Percentiles rank a stretch among this genome's conserved stretches.
These are phyloP conservation scores for Sanderia malayensis DNA, from an alignment of 30 jellyfish, hydroid and myxozoan genomes.

Conservation along the genomic window DNA sequence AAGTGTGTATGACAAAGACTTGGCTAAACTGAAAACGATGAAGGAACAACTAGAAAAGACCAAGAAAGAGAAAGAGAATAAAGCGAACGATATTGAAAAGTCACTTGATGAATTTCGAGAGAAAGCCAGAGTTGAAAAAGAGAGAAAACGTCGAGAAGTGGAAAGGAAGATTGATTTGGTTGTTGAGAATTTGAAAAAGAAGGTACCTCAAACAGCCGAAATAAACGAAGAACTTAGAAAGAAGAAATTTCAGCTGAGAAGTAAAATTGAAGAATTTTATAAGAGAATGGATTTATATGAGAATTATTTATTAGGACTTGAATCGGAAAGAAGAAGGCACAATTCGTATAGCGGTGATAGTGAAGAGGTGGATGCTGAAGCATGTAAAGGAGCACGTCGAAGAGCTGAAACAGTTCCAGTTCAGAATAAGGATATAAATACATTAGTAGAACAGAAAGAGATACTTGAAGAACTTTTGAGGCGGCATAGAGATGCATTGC, in stretches of 20 bases:
- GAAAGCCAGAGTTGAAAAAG: slow-evolving; percentile 47
- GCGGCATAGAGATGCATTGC: slow-evolving; percentile 48
- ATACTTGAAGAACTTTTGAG: slow-evolving; percentile 51
- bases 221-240: slow-evolving; percentile 57
- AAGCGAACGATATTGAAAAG: slow-evolving; percentile 9
- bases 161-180: slow-evolving; percentile 48
- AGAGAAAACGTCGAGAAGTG: slow-evolving; percentile 46
- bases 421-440: not conserved
- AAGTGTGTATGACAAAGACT: slow-evolving; percentile 35
- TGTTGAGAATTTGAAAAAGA: slow-evolving; percentile 37
- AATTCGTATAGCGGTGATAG: not conserved
- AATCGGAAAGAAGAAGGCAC: slow-evolving; percentile 47
- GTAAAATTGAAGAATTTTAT: slow-evolving; percentile 86
- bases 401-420: not conserved
- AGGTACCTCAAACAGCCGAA: slow-evolving; percentile 26
- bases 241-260: slow-evolving; percentile 60
- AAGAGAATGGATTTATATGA: slow-evolving; percentile 93
- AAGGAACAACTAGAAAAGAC: slow-evolving; percentile 25
- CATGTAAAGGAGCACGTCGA: not conserved
- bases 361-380: not conserved
- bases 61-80: slow-evolving; percentile 11
- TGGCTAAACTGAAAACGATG: slow-evolving; percentile 17
- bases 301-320: slow-evolving; percentile 60
- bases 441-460: slow-evolving; percentile 29
- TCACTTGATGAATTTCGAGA: slow-evolving; percentile 39